These are phyloP conservation scores for Perodicticus potto DNA, from an alignment of 2,797 vertebrate species.

Conservation along the genomic window DNA sequence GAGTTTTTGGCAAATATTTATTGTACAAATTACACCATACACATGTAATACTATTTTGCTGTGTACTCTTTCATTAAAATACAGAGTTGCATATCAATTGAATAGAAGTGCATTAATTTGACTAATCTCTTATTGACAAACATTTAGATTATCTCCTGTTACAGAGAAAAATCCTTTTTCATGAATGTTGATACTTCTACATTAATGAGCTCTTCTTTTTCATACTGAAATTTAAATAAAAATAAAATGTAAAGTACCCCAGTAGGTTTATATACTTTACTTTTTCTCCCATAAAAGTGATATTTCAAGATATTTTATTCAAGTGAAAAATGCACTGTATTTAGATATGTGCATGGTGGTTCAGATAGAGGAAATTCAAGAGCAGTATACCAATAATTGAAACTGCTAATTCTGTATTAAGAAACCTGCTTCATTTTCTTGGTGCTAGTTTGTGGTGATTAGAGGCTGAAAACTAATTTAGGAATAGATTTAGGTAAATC, in stretches of 20 bases:
- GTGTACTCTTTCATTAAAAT: slow-evolving; percentile 18
- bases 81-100: background rate
- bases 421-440: background rate
- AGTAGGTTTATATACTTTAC: background rate
- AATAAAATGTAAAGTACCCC: background rate
- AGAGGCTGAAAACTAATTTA: background rate
- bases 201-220: background rate
- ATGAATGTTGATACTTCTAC: background rate
- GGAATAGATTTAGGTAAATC: background rate
- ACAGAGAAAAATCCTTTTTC: background rate
- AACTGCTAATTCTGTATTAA: background rate
- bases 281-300: background rate
- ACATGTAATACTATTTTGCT: background rate
- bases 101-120: background rate
- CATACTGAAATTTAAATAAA: slow-evolving; percentile 14
- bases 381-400: background rate
- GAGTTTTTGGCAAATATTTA: slow-evolving; percentile 25
- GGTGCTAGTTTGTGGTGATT: background rate
- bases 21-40: background rate
- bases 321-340: background rate
- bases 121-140: background rate
- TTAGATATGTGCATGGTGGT: background rate
- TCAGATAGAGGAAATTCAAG: background rate
- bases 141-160: background rate
- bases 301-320: slow-evolving; percentile 1